Base-by-base conservation (phyloP, 2,797 vertebrate species). In the Steatocranus sp. region DNA sequence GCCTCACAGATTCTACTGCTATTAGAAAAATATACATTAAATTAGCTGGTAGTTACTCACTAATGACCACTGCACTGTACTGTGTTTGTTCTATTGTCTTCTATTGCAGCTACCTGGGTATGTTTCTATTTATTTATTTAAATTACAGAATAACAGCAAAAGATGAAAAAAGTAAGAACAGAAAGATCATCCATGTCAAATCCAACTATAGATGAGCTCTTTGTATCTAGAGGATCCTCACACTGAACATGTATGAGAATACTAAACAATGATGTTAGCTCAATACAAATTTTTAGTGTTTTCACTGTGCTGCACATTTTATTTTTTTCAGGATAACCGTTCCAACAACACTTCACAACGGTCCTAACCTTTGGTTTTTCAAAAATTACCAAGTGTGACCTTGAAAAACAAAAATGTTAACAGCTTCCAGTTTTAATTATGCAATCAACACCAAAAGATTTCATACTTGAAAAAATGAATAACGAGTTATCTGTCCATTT, bases 371-470 rank as follows among this genome's bases (percentile, higher is more conserved):
- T 61, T 20, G 32, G 32, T 61, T 61, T 61, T 61, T 36, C 56
- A 11, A 34, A 61, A 36, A 12, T 36, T n/a, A 34, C 30, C 11
- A 61, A 36, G 10, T 20, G 56, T 61, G 6, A 20, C 58, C 32
- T 20, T 8, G 32, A 38, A 32, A 38, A 63, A 63, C 36, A 25
- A 25, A 68, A 41, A 41, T 41, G 5, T 25, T 14, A 68, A 41
- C 36, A 68, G 36, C 36, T 48, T 70, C 10, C 25, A 30, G 15
- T 70, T 70, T 70, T 70, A 48, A 27, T 46, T 48, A 70, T 38
- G n/a, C 34, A 63, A 70, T 48, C 4, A 46, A 46, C 15, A 43
- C 4, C 43, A 41, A 73, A 48, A 48, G 5, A 73, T 48, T 30
- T n/a, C 25, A 48, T 73, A 48, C 41, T 11, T 25, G 23, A 11